A percentile compares a stretch with the other conserved stretches of the same genome.
phyloP scores from a whole-genome alignment of 2,113 vertebrate genomes.

The Donacobius atricapilla region DNA sequence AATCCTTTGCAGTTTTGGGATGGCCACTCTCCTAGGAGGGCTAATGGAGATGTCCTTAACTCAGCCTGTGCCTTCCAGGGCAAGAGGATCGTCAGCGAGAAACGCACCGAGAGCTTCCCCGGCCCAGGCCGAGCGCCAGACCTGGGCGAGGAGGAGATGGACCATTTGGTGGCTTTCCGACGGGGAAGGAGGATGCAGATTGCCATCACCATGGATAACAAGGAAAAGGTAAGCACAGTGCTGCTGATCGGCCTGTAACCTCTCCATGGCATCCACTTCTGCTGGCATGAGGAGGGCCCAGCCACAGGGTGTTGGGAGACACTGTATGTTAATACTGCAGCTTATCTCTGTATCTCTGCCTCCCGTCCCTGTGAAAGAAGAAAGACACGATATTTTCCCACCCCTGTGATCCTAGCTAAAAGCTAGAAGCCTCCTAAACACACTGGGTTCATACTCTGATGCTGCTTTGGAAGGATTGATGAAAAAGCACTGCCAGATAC shows the following conservation, averaged over 20 bases:
- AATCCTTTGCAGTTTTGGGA: background rate
- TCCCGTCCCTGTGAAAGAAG: background rate
- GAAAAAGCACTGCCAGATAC: background rate
- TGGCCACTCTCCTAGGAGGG: background rate
- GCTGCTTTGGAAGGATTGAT: background rate
- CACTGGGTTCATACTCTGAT: background rate
- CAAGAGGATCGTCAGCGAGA: slow-evolving; percentile 87
- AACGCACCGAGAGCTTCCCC: slow-evolving; percentile 50
- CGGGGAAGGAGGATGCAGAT: slow-evolving; percentile 68
- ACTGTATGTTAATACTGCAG: background rate
- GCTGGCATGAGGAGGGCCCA: background rate
- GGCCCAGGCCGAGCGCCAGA: slow-evolving; percentile 43
- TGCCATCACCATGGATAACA: slow-evolving; percentile 70
- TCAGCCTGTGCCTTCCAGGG: slow-evolving; percentile 69
- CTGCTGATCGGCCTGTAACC: rapidly evolving
- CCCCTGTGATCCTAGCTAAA: background rate
- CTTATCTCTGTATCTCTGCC: background rate
- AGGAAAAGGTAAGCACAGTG: slow-evolving; percentile 69
- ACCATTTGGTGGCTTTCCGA: slow-evolving; percentile 58
- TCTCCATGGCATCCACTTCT: background rate
- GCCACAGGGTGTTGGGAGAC: background rate
- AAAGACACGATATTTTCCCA: background rate
- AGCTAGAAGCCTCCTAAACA: background rate
- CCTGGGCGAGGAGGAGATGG: slow-evolving; percentile 62
- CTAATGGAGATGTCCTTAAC: background rate